Evolutionary conservation across 2,888 invertebrate species (phyloP).

Genomic region (Drosophila mayaguana): DNA sequence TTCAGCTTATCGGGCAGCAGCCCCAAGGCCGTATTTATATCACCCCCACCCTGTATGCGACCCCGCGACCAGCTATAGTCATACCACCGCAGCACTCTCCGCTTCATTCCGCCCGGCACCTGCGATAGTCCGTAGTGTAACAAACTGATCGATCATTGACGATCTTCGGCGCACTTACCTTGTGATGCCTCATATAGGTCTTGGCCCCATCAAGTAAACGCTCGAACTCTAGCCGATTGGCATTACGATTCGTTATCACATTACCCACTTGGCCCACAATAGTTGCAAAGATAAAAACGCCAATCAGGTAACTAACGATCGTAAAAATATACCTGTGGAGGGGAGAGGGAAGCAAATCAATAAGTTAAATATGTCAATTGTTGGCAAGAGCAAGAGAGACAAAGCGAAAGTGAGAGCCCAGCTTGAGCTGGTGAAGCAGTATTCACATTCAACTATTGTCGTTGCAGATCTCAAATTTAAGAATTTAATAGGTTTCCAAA

Average conservation of each 20-base stretch:
- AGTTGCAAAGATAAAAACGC: constrained; percentile 98
- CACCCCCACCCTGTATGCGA: constrained; percentile 97
- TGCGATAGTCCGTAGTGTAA: constrained; percentile 11
- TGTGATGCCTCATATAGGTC: constrained; percentile 98
- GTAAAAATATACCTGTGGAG: constrained; percentile 95
- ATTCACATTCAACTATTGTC: not conserved
- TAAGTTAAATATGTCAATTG: too few species aligned
- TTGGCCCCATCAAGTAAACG: constrained; percentile 97
- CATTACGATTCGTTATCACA: constrained; percentile 98
- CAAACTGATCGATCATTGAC: not conserved
- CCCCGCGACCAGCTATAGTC: constrained; percentile 99
- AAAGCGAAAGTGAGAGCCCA: not conserved
- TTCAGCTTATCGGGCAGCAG: constrained; percentile 97
- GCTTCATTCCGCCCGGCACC: constrained; percentile 95
- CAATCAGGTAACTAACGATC: constrained; percentile 98
- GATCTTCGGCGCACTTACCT: constrained; percentile 86
- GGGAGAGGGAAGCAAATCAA: not conserved
- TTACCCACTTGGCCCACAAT: constrained; percentile 99
- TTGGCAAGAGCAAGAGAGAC: not conserved
- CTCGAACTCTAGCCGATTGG: constrained; percentile 97
- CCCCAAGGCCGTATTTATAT: constrained; percentile 97
- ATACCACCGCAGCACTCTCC: constrained; percentile 98
- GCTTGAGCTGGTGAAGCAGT: too few species aligned
- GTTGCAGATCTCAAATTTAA: not conserved
- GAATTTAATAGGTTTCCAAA: not conserved